Percentiles rank a stretch among this genome's conserved stretches.
Evolutionary conservation across 30 jellyfish, hydroid and myxozoan species (phyloP).

Genomic region (Turritopsis dohrnii): DNA sequence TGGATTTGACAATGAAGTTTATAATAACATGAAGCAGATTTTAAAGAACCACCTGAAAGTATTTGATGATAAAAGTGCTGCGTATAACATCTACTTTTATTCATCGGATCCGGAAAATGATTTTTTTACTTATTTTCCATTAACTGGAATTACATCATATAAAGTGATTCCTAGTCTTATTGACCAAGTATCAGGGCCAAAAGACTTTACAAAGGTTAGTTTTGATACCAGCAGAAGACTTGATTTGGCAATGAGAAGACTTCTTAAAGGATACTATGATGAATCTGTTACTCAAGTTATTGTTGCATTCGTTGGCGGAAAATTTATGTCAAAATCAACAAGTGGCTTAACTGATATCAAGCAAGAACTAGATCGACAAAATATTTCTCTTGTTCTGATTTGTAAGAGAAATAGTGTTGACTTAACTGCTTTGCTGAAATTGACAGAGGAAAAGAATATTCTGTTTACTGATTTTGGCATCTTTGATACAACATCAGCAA

Average conservation of each 20-base stretch:
- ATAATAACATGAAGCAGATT: slow-evolving; percentile 1
- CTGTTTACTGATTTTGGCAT: background rate
- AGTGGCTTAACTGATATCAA: background rate
- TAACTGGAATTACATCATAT: background rate
- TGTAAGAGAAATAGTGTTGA: background rate
- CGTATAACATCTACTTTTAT: background rate
- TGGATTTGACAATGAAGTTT: background rate
- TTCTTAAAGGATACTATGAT: background rate
- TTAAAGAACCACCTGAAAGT: background rate
- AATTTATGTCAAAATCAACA: background rate
- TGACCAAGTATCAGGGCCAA: background rate
- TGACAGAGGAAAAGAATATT: background rate
- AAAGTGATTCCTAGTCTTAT: background rate
- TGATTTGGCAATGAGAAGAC: background rate
- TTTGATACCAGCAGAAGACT: background rate
- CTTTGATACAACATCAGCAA: background rate
- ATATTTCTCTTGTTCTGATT: background rate
- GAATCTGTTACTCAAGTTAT: slow-evolving; percentile 20
- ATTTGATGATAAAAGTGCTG: background rate
- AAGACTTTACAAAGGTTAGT: background rate
- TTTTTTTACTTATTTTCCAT: background rate
- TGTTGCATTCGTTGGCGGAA: slow-evolving; percentile 39
- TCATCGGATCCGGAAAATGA: background rate
- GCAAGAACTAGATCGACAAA: slow-evolving; percentile 12
- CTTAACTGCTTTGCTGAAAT: background rate